Evolutionary conservation across 2,888 invertebrate species (phyloP).

Genomic region (Orthosia incerta): DNA sequence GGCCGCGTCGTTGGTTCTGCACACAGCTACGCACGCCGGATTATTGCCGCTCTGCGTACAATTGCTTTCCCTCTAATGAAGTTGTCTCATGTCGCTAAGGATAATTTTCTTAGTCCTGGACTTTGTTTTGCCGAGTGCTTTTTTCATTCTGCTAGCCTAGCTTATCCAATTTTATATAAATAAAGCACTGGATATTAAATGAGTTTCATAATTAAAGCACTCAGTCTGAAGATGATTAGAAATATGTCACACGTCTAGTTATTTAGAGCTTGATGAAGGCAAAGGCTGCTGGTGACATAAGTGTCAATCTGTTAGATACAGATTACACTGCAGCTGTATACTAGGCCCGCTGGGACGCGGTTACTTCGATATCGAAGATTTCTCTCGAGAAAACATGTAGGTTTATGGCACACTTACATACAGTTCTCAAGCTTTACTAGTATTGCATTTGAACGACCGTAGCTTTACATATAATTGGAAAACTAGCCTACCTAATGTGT

Average conservation of each 20-base stretch:
- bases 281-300: slow-evolving; percentile 46
- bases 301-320: slow-evolving; percentile 57
- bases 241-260: slow-evolving; percentile 30
- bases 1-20: slow-evolving; percentile 71
- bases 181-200: not conserved
- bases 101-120: slow-evolving; percentile 66
- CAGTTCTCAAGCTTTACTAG: slow-evolving; percentile 26
- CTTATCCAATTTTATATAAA: not conserved
- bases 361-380: slow-evolving; percentile 70
- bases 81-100: slow-evolving; percentile 72
- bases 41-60: slow-evolving; percentile 76
- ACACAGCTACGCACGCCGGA: slow-evolving; percentile 72
- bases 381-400: slow-evolving; percentile 69
- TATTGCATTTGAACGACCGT: slow-evolving; percentile 24
- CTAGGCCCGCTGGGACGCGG: slow-evolving; percentile 31
- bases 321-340: slow-evolving; percentile 57
- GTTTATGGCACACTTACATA: slow-evolving; percentile 50
- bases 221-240: slow-evolving; percentile 29
- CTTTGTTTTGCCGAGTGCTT: slow-evolving; percentile 22
- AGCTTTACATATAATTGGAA: slow-evolving; percentile 25
- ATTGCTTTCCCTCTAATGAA: slow-evolving; percentile 77
- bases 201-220: not conserved
- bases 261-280: slow-evolving; percentile 31
- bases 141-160: slow-evolving; percentile 4
- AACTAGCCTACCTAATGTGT: slow-evolving; percentile 16